Conservation (phyloP, 2,113 vertebrate species). For the Lucifuga dentata region DNA sequence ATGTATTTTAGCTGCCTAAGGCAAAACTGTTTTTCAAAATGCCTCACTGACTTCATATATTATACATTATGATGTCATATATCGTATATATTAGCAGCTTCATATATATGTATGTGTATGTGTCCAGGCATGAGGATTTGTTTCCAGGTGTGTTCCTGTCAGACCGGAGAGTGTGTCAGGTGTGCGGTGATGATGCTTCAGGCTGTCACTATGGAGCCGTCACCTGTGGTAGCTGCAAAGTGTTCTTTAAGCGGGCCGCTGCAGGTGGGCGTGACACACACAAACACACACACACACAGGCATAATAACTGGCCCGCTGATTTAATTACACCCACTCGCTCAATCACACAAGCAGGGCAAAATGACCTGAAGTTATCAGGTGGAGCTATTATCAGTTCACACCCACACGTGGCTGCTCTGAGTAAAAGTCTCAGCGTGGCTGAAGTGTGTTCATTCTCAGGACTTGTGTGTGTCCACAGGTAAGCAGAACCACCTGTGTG, state of each 20-base stretch:
- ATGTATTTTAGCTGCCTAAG: background rate
- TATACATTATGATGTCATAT: no score
- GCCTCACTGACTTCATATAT: no score
- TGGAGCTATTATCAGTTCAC: constrained; percentile 60
- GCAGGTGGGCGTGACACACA: constrained; percentile 67
- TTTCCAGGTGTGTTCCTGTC: constrained; percentile 88
- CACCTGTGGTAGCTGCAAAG: constrained; percentile 97
- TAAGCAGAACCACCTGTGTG: constrained; percentile 98
- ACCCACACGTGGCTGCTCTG: constrained; percentile 64
- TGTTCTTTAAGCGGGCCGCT: constrained; percentile 87
- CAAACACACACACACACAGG: constrained; percentile 6
- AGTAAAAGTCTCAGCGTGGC: constrained; percentile 20
- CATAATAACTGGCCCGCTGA: constrained; percentile 20
- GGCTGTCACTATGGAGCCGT: constrained; percentile 91
- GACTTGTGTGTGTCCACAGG: constrained; percentile 78
- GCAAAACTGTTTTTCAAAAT: background rate
- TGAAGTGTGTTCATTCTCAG: background rate
- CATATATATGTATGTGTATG: constrained; percentile 11
- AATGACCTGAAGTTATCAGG: constrained; percentile 66
- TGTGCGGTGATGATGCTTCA: constrained; percentile 92
- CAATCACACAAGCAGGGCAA: constrained; percentile 48
- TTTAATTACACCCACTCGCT: constrained; percentile 71
- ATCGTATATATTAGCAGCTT: background rate
- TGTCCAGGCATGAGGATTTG: constrained; percentile 67
- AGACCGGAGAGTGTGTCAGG: constrained; percentile 92